These are phyloP conservation scores for Scolopax rusticola DNA, from an alignment of 2,797 vertebrate species.

Conservation along the genomic window DNA sequence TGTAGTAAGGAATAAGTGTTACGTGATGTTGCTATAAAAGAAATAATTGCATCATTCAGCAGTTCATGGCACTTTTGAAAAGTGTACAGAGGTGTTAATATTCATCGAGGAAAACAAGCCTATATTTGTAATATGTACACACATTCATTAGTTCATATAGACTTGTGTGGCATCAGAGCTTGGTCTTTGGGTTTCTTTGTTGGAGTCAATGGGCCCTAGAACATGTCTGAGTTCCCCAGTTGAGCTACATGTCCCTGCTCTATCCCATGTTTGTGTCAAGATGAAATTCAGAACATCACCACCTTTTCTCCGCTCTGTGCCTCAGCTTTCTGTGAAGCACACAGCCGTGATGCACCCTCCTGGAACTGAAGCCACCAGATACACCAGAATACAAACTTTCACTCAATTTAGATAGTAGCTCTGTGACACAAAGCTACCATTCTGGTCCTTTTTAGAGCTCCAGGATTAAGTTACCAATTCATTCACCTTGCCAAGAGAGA, in stretches of 20 bases:
- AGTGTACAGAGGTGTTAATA: neutral
- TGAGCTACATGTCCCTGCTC: neutral
- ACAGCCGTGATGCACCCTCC: neutral
- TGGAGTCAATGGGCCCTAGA: neutral
- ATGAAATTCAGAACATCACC: neutral
- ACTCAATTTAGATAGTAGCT: neutral
- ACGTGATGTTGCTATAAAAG: conserved; percentile 43
- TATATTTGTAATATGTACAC: neutral
- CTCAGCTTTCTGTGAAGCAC: neutral
- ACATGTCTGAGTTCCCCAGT: neutral
- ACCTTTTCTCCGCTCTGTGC: neutral
- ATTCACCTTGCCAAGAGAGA: conserved; percentile 5
- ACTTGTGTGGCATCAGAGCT: neutral
- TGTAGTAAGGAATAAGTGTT: conserved; percentile 31
- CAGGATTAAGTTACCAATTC: conserved; percentile 21
- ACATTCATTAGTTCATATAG: neutral
- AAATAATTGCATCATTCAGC: conserved; percentile 44
- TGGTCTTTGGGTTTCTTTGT: neutral
- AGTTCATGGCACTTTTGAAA: conserved; percentile 5
- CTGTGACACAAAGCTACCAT: neutral
- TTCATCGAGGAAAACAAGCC: neutral
- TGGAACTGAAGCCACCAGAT: neutral
- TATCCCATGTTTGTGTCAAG: neutral
- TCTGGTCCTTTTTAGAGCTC: neutral
- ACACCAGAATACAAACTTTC: neutral